Conservation (phyloP, 2,113 vertebrate species). For the Onychostoma macrolepis region DNA sequence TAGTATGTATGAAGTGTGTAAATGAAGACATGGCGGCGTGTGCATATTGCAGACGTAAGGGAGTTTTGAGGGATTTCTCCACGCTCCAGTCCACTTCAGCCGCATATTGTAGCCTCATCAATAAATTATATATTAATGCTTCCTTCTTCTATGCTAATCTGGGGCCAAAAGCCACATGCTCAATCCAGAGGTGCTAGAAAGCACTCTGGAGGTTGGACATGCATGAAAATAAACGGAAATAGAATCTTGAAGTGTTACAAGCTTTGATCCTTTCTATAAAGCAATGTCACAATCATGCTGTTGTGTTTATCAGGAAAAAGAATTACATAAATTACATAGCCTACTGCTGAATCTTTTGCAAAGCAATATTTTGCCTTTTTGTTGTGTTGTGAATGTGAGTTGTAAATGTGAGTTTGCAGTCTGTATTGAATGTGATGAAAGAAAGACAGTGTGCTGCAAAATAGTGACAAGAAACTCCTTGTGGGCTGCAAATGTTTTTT, state of each 20-base stretch:
- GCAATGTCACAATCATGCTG: slow-evolving; percentile 29
- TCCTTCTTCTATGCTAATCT: slow-evolving; percentile 62
- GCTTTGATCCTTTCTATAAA: slow-evolving; percentile 9
- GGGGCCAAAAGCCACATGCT: slow-evolving; percentile 58
- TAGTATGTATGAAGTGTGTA: slow-evolving; percentile 74
- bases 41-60: slow-evolving; percentile 73
- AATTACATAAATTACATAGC: neutral
- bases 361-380: neutral
- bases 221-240: slow-evolving; percentile 59
- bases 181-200: slow-evolving; percentile 52
- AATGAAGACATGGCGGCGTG: slow-evolving; percentile 69
- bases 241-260: slow-evolving; percentile 34
- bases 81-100: slow-evolving; percentile 68
- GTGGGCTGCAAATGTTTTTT: too few relatives aligned
- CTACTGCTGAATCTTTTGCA: neutral
- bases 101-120: slow-evolving; percentile 73
- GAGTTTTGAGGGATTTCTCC: slow-evolving; percentile 68
- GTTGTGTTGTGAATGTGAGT: neutral
- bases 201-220: slow-evolving; percentile 55
- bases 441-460: neutral
- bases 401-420: slow-evolving; percentile 4
- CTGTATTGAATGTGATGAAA: neutral
- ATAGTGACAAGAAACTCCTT: neutral
- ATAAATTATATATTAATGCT: slow-evolving; percentile 75
- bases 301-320: neutral